These are phyloP conservation scores for Orycteropus afer DNA, from an alignment of 2,113 vertebrate species.

Conservation along the genomic window DNA sequence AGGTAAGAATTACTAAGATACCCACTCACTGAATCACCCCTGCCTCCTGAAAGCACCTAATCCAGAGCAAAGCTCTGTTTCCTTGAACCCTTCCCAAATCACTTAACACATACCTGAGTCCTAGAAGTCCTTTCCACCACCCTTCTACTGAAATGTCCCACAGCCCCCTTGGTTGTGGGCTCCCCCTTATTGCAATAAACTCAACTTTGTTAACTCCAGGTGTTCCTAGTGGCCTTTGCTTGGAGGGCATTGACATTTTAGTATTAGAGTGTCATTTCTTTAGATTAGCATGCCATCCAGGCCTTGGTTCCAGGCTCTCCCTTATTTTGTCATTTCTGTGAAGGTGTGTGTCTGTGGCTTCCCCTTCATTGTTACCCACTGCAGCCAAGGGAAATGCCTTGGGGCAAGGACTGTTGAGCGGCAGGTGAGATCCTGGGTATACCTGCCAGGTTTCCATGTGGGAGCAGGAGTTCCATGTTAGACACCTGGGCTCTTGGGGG, in stretches of 20 bases:
- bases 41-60: not conserved
- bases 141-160: not conserved
- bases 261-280: no score
- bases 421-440: not conserved
- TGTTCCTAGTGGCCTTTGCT: not conserved
- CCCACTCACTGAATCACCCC: not conserved
- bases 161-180: fast-evolving
- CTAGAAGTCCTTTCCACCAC: not conserved
- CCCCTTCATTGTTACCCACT: not conserved
- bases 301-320: not conserved
- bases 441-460: not conserved
- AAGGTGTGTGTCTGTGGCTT: not conserved
- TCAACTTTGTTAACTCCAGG: not conserved
- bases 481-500: not conserved
- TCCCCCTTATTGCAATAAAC: not conserved
- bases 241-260: not conserved
- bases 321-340: not conserved
- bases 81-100: not conserved
- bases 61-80: not conserved
- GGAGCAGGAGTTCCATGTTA: not conserved
- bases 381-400: not conserved
- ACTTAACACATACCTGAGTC: not conserved
- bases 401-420: not conserved
- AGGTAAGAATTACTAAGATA: not conserved
- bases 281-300: not conserved